Conservation (phyloP, 2,888 invertebrate genomes). For the Altica lythri region DNA sequence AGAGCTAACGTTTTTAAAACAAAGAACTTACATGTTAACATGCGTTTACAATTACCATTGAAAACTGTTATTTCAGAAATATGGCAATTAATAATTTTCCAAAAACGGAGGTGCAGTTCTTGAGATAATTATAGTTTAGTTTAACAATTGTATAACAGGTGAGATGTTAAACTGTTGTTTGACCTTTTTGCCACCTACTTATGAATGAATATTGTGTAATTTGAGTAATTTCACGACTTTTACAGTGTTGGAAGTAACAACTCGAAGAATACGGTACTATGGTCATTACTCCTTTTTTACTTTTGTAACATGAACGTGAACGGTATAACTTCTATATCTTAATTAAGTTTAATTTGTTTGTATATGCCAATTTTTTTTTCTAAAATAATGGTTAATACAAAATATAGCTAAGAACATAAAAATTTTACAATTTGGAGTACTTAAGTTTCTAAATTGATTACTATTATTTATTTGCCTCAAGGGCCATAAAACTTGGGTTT, state of each 20-base stretch:
- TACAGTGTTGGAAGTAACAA: conserved; percentile 7
- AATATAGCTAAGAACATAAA: no score
- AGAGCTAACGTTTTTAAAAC: background rate
- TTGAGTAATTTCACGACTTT: conserved; percentile 8
- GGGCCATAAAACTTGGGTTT: no score
- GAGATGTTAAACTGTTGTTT: conserved; percentile 17
- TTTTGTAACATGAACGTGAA: no score
- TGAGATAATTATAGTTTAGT: conserved; percentile 3
- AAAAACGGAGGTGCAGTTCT: conserved; percentile 9
- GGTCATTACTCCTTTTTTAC: no score
- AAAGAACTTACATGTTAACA: conserved; percentile 2
- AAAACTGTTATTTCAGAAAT: conserved; percentile 14
- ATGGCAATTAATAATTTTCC: conserved; percentile 6
- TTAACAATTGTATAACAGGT: conserved; percentile 15
- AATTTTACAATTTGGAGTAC: no score
- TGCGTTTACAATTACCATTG: conserved; percentile 4
- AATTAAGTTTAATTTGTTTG: no score
- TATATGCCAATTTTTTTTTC: no score
- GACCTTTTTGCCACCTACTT: conserved; percentile 23
- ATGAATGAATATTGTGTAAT: conserved; percentile 16
- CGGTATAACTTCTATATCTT: no score
- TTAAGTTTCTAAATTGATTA: no score
- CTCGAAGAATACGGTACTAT: conserved; percentile 12
- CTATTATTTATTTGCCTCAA: no score
- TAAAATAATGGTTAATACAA: no score